Conservation (phyloP, 2,888 invertebrate species). For the Hirtodrosophila histrioides region DNA sequence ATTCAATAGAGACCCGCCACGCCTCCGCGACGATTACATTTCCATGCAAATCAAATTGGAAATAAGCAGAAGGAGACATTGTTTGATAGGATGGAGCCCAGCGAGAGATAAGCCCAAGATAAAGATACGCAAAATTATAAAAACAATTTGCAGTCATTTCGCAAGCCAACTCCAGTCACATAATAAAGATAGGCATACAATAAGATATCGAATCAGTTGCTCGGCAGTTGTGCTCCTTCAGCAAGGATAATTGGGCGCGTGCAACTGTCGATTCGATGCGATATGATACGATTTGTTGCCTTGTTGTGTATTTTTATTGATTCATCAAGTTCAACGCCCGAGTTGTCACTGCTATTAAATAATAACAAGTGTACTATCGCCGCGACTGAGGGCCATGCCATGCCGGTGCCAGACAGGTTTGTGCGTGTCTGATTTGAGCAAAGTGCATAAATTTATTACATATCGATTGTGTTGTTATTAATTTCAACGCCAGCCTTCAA, state of each 20-base stretch:
- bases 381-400: no score
- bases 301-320: slow-evolving; percentile 30
- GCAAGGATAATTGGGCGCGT: slow-evolving; percentile 57
- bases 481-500: slow-evolving; percentile 69
- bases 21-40: slow-evolving; percentile 65
- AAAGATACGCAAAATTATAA: slow-evolving; percentile 63
- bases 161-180: slow-evolving; percentile 7
- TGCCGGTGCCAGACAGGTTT: slow-evolving; percentile 18
- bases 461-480: slow-evolving; percentile 68
- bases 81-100: slow-evolving; percentile 11
- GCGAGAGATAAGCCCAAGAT: slow-evolving; percentile 48
- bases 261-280: slow-evolving; percentile 12
- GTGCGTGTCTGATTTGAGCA: slow-evolving; percentile 67
- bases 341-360: slow-evolving; percentile 67
- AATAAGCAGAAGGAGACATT: slow-evolving; percentile 46
- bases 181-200: slow-evolving; percentile 31
- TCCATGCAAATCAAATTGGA: slow-evolving; percentile 79
- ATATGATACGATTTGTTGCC: slow-evolving; percentile 24
- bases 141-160: slow-evolving; percentile 69
- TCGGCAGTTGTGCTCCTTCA: slow-evolving; percentile 29
- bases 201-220: slow-evolving; percentile 23
- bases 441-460: slow-evolving; percentile 74
- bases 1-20: slow-evolving; percentile 7
- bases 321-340: slow-evolving; percentile 56
- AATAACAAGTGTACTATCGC: slow-evolving; percentile 37